Evolutionary conservation across 2,113 vertebrate genomes (phyloP).

Genomic region (Athene cunicularia): DNA sequence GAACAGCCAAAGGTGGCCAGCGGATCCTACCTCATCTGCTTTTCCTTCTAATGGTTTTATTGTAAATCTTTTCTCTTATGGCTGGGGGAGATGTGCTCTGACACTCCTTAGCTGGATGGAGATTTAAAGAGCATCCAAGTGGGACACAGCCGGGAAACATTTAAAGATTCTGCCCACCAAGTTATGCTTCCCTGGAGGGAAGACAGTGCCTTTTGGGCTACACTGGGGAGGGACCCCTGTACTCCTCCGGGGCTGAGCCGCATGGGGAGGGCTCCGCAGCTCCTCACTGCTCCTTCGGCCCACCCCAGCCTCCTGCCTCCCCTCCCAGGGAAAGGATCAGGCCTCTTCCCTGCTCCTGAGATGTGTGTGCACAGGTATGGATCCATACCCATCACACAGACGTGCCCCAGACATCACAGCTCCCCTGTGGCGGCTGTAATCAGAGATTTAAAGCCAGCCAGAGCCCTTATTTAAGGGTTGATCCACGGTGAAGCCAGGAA

Average conservation of each 20-base stretch:
- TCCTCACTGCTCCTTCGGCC: not conserved
- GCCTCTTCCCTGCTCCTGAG: not conserved
- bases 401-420: not conserved
- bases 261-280: not conserved
- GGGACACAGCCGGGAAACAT: not conserved
- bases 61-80: not conserved
- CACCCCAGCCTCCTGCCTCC: not conserved
- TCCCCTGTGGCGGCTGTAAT: rapidly evolving
- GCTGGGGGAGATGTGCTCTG: not conserved
- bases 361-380: not conserved
- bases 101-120: not conserved
- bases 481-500: not conserved
- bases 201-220: not conserved
- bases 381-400: rapidly evolving
- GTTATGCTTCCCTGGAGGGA: not conserved
- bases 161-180: not conserved
- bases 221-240: rapidly evolving
- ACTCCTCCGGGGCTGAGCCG: rapidly evolving
- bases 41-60: not conserved
- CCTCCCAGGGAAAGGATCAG: not conserved
- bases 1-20: not conserved
- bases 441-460: not conserved
- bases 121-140: not conserved
- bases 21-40: rapidly evolving
- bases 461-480: not conserved